phyloP scores from a whole-genome alignment of 2,113 vertebrate species.

The Pluvialis apricaria region DNA sequence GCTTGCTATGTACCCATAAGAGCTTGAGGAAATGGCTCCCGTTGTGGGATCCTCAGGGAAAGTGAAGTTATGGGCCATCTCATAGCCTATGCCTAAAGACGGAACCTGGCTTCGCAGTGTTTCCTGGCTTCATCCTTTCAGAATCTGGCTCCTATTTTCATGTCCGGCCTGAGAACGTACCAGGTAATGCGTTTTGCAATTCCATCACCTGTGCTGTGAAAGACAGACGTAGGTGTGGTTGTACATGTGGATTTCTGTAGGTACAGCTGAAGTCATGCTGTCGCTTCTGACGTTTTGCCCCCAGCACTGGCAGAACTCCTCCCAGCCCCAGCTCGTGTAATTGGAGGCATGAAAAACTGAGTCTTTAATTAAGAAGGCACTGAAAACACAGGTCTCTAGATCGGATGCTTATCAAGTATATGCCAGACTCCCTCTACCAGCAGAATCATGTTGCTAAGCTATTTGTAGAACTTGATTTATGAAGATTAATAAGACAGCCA shows the following conservation, averaged over 20 bases:
- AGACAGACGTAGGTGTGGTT: neutral
- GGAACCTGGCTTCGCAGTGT: neutral
- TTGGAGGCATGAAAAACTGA: neutral
- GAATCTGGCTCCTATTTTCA: neutral
- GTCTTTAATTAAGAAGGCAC: slow-evolving; percentile 20
- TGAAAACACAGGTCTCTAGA: slow-evolving; percentile 2
- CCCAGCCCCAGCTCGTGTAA: neutral
- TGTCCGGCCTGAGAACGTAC: neutral
- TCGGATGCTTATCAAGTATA: neutral
- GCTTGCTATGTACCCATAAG: neutral
- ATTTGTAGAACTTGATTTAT: slow-evolving; percentile 49
- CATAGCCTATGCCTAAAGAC: neutral
- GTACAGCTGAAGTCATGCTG: neutral
- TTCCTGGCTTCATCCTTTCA: neutral
- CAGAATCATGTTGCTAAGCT: slow-evolving; percentile 33
- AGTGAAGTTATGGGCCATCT: neutral
- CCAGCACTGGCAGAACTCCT: neutral
- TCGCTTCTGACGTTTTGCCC: neutral
- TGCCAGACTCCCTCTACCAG: neutral
- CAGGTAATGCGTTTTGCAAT: neutral
- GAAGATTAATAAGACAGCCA: slow-evolving; percentile 22
- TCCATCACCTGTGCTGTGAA: neutral
- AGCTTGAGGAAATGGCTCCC: neutral
- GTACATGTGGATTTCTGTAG: neutral
- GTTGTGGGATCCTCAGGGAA: neutral